Evolutionary conservation across 2,113 vertebrate species (phyloP).

Genomic region (Okapia johnstoni): DNA sequence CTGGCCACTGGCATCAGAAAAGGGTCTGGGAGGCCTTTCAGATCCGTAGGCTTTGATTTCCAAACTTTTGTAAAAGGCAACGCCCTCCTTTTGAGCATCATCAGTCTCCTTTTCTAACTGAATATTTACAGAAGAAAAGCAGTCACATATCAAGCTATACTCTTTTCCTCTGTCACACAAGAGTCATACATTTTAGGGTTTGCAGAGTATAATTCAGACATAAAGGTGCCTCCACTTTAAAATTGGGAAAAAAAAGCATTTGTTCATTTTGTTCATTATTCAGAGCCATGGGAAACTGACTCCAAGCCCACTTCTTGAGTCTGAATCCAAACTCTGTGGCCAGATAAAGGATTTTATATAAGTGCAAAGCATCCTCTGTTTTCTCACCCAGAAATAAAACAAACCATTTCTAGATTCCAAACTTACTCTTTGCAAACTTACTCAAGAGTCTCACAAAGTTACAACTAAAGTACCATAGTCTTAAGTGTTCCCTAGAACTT

Average conservation of each 20-base stretch:
- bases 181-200: background rate
- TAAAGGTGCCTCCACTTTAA: background rate
- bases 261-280: background rate
- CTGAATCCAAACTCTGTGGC: background rate
- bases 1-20: background rate
- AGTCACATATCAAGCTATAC: background rate
- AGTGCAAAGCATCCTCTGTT: background rate
- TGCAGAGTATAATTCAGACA: background rate
- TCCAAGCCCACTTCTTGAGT: background rate
- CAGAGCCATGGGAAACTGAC: background rate
- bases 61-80: background rate
- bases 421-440: background rate
- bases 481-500: background rate
- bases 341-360: background rate
- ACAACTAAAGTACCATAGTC: background rate
- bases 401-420: background rate
- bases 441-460: background rate
- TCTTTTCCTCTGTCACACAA: background rate
- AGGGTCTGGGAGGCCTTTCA: background rate
- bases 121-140: background rate
- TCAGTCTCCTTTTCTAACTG: background rate
- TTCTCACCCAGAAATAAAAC: background rate
- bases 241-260: background rate
- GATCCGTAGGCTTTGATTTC: background rate
- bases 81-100: background rate